A percentile compares a stretch with the other conserved stretches of the same genome.
Evolutionary conservation across 2,797 vertebrate species (phyloP).

Genomic region (Phoeniculus purpureus): DNA sequence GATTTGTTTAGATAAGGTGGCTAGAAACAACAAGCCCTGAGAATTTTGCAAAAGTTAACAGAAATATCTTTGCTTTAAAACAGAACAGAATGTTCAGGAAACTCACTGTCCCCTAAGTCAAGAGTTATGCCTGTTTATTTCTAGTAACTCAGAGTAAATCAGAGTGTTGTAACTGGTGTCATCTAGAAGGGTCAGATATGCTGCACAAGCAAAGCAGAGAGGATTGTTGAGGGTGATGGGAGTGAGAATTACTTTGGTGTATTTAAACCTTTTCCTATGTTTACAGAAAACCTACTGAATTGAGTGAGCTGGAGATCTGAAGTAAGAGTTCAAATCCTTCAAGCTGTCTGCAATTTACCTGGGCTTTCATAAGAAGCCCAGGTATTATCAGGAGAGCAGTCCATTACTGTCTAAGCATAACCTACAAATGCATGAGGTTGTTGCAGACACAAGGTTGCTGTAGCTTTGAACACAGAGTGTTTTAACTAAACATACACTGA

Average conservation of each 20-base stretch:
- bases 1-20: constrained; percentile 32
- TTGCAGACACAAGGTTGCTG: neutral
- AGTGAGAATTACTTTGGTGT: neutral
- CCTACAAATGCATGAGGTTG: neutral
- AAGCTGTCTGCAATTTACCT: neutral
- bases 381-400: neutral
- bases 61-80: constrained; percentile 30
- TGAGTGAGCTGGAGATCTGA: neutral
- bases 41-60: neutral
- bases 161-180: neutral
- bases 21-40: constrained; percentile 26
- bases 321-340: neutral
- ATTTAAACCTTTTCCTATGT: neutral
- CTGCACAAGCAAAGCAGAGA: neutral
- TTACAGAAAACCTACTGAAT: neutral
- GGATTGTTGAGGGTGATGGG: neutral
- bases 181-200: neutral
- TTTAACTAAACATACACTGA: neutral
- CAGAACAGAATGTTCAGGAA: neutral
- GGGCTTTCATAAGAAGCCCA: neutral
- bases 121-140: neutral
- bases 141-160: neutral
- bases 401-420: neutral
- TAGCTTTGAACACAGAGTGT: neutral
- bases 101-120: neutral